Base-by-base conservation (phyloP, 2,888 invertebrate genomes). In the Lepas anatifera region DNA sequence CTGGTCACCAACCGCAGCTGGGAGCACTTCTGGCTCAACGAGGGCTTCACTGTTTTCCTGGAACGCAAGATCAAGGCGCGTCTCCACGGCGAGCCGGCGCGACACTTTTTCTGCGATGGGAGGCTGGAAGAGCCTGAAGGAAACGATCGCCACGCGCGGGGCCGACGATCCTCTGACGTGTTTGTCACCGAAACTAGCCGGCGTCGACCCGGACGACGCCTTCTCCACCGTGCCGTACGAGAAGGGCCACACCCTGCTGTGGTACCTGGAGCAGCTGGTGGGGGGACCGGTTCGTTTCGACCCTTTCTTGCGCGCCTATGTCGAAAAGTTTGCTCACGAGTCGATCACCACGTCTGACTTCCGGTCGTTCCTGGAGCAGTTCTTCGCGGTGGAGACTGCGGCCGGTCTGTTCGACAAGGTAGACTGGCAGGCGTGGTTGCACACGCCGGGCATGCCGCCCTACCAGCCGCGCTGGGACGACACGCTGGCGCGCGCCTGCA, bases 1-100 rank as follows among this genome's bases (percentile, higher is more conserved):
- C 83, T 96, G 73, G 92, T 97, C 35, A 96, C 97, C 0, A 96
- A 95, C 79, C 84, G 84, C 72, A 95, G 91, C 79, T 95, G 92
- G 78, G 94, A 96, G 79, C 92, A 97, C 80, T 97, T 97, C 81
- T 97, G 97, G 97, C 83, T 96, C 32, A 97, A 97, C 78, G 96
- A 97, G 81, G 96, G 96, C 0, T 92, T 92, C 79, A 97, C 97
- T 0, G 89, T 92, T 69, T 97, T 93, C 81, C 83, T 94, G 2
- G 95, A 97, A 81, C 83, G 92, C 63, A 95, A 95, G 81, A 90
- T 93, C 48, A 75, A 77, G 35, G 80, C 81, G 0, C 73, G 78
- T 27, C 73, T 84, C 74, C 76, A 78, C 71, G 78, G 76, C 11
- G 78, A 79, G 67, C 39, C 71, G 22, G 64, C 77, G 41, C 76